phyloP scores from a whole-genome alignment of 2,888 invertebrate genomes.

The Agapostemon virescens region DNA sequence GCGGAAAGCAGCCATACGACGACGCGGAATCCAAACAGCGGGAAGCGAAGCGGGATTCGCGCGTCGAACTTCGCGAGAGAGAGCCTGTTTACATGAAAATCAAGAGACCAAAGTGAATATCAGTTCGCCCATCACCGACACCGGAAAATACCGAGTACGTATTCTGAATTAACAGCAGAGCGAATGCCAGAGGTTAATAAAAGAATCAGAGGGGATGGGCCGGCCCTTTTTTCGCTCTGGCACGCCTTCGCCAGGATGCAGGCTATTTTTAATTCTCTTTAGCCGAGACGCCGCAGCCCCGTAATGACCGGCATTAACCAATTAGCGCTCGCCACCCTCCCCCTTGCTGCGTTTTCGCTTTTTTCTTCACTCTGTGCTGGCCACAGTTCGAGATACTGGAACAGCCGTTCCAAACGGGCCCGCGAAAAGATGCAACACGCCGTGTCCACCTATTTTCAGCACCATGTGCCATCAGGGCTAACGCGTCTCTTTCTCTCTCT shows the following conservation, averaged over 20 bases:
- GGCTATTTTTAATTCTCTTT: conserved; percentile 73
- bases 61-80: conserved; percentile 21
- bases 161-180: conserved; percentile 34
- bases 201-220: conserved; percentile 39
- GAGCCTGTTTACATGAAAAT: conserved; percentile 24
- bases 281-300: conserved; percentile 40
- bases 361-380: background rate
- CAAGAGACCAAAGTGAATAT: conserved; percentile 28
- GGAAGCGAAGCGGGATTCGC: conserved; percentile 17
- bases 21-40: conserved; percentile 33
- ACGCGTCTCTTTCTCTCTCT: background rate
- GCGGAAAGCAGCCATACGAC: conserved; percentile 22
- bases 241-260: conserved; percentile 35
- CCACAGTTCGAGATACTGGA: conserved; percentile 45
- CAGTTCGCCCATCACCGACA: background rate
- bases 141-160: conserved; percentile 27
- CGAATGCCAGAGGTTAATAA: conserved; percentile 44
- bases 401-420: conserved; percentile 53
- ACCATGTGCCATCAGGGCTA: conserved; percentile 46
- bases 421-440: conserved; percentile 56
- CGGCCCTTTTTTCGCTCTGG: conserved; percentile 3
- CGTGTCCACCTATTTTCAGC: conserved; percentile 62
- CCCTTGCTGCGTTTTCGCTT: background rate
- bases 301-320: conserved; percentile 74
- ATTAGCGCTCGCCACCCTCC: conserved; percentile 65